phyloP scores from a whole-genome alignment of 1,140 invertebrate species.

The Panonychus citri region DNA sequence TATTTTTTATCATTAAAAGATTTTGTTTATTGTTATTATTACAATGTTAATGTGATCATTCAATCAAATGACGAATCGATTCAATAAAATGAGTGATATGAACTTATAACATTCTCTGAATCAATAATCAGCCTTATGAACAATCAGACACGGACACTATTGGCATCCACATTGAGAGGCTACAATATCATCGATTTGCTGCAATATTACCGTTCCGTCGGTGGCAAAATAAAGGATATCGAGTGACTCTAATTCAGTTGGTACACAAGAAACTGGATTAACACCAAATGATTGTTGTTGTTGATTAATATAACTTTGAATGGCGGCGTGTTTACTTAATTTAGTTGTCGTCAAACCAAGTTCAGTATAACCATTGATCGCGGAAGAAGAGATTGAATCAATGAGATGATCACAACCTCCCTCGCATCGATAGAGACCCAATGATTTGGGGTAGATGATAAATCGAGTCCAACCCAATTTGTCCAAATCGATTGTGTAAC shows the following conservation, averaged over 20 bases:
- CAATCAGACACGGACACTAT: neutral
- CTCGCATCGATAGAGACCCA: slow-evolving; percentile 70
- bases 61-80: too few relatives aligned
- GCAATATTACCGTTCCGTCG: neutral
- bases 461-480: slow-evolving; percentile 33
- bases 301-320: slow-evolving; percentile 54
- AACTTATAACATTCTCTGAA: too few relatives aligned
- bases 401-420: slow-evolving; percentile 49
- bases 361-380: slow-evolving; percentile 33
- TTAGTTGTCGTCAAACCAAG: slow-evolving; percentile 49
- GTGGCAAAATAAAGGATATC: neutral
- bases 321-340: slow-evolving; percentile 84
- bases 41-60: too few relatives aligned
- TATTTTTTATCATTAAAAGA: too few relatives aligned
- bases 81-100: too few relatives aligned
- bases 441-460: slow-evolving; percentile 83
- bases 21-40: too few relatives aligned
- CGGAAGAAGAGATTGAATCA: too few relatives aligned
- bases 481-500: neutral
- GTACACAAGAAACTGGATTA: neutral
- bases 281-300: neutral
- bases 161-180: neutral
- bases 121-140: too few relatives aligned
- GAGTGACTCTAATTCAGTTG: neutral
- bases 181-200: neutral